These are phyloP conservation scores for Acipenser ruthenus DNA, from an alignment of 2,797 vertebrate genomes.

Conservation along the genomic window DNA sequence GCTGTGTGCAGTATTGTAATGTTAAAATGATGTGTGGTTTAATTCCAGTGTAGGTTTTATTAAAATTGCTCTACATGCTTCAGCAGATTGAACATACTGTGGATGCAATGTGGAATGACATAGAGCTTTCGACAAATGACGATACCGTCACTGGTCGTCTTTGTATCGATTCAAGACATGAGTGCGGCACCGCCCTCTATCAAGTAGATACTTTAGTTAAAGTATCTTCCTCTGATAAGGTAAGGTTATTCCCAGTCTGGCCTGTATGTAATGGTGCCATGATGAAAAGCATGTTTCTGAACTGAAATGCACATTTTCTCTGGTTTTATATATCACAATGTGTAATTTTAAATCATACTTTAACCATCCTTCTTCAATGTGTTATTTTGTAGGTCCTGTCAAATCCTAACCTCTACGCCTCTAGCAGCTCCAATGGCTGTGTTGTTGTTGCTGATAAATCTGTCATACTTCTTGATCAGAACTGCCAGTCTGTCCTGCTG, in stretches of 20 bases:
- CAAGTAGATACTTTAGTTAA: constrained; percentile 78
- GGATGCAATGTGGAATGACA: constrained; percentile 75
- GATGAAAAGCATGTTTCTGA: too few species aligned
- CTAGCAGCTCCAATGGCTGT: constrained; percentile 61
- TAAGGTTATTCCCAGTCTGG: constrained; percentile 34
- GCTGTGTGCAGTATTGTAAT: too few species aligned
- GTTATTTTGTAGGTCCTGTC: constrained; percentile 50
- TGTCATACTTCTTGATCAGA: constrained; percentile 77
- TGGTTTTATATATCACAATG: background rate
- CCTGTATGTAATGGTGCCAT: background rate
- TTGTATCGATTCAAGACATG: constrained; percentile 53
- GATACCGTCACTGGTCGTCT: constrained; percentile 70
- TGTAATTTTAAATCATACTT: background rate
- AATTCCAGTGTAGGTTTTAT: background rate
- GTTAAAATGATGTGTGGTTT: too few species aligned
- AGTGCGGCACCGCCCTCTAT: constrained; percentile 73
- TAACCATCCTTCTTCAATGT: constrained; percentile 5
- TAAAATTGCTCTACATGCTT: background rate
- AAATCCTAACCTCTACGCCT: constrained; percentile 62
- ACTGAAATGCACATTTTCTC: background rate
- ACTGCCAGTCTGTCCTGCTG: constrained; percentile 67
- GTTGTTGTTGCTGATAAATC: constrained; percentile 75
- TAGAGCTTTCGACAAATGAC: constrained; percentile 80
- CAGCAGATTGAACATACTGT: background rate
- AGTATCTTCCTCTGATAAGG: constrained; percentile 72